Evolutionary conservation across 2,888 invertebrate species (phyloP), one percentile per base, ranked within the genome.

Genomic region (Lydus trimaculatus): DNA sequence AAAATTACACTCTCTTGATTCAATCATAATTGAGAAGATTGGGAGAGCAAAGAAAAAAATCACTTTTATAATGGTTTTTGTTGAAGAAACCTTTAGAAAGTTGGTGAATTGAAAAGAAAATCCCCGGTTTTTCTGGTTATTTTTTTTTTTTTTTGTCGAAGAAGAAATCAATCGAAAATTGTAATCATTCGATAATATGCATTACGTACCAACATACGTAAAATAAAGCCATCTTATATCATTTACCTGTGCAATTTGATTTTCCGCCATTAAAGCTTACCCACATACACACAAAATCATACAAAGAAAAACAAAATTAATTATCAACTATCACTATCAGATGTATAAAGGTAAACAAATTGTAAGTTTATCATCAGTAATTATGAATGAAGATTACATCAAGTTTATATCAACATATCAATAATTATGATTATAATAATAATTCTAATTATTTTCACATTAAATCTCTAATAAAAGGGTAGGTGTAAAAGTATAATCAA

Each of bases 221-320:
- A 31, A 17, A 15, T n/a, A 31, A 25, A 25, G 17, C 9, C 17
- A 25, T 31, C 5, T 31, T 31, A 66, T 23, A 17, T 25, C n/a
- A 31, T 72, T 81, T 87, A 88, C 88, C 88, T 88, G 88, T 78
- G 88, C 88, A 76, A 88, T 88, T 80, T 88, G 88, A 81, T 87
- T 88, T 78, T 87, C 87, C 77, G 87, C 87, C 87, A 88, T 88
- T 82, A 83, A 77, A 75, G 73, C 72, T 64, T 48, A 23, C 13
- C 13, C 25, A 25, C 20, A 23, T 15, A 52, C 52, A 52, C 2
- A 11, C 2, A 25, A n/a, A n/a, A n/a, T n/a, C 5, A 52, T 20
- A 48, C n/a, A 48, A 2, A 11, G 2, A 23, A 52, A 52, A 52
- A 23, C 11, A 52, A 23, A 11, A 36, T 28, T 59, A 73, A 68